phyloP scores from a whole-genome alignment of 1,140 invertebrate species.

The Lamellibrachia luymesi region DNA sequence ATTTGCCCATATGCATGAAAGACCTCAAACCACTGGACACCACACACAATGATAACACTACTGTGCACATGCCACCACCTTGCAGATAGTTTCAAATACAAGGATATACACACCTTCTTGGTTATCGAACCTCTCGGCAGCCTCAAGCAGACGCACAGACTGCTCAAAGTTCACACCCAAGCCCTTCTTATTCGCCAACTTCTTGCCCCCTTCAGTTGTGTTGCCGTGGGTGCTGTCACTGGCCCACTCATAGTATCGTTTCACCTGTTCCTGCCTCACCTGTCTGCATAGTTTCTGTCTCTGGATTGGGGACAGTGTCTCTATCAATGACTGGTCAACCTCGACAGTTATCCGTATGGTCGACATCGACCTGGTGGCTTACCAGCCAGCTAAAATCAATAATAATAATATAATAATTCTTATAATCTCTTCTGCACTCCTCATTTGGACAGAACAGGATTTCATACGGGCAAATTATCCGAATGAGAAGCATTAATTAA shows the following conservation, averaged over 20 bases:
- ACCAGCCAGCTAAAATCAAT: neutral
- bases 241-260: constrained; percentile 36
- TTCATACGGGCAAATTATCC: neutral
- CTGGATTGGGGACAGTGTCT: constrained; percentile 33
- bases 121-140: constrained; percentile 41
- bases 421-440: no score
- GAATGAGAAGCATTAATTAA: neutral
- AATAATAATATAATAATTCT: no score
- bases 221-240: neutral
- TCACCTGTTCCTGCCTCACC: constrained; percentile 40
- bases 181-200: constrained; percentile 32
- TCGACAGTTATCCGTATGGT: constrained; percentile 13
- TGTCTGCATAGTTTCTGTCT: constrained; percentile 39
- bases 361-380: neutral
- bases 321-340: constrained; percentile 36
- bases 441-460: neutral
- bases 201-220: constrained; percentile 20
- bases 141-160: constrained; percentile 33
- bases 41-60: neutral
- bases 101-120: constrained; percentile 34
- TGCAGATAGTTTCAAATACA: constrained; percentile 5
- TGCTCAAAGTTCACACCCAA: constrained; percentile 34
- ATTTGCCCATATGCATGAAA: neutral
- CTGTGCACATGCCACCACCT: neutral
- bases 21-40: neutral